Evolutionary conservation across 2,113 vertebrate genomes (phyloP).

Genomic region (Pelecanus crispus): DNA sequence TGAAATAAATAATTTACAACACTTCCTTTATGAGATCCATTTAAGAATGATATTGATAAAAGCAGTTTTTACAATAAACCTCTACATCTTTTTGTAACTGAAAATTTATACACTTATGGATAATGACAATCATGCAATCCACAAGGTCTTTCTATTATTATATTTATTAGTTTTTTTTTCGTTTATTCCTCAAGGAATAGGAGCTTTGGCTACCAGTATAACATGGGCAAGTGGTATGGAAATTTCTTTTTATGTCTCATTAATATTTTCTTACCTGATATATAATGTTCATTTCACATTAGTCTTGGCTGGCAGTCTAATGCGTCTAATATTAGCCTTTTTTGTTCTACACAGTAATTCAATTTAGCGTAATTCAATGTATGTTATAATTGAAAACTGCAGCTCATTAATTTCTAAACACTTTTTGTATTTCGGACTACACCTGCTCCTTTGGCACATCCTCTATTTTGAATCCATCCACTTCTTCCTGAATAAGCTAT

Average conservation of each 20-base stretch:
- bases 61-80: neutral
- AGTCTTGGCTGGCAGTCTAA: neutral
- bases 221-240: neutral
- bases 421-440: constrained; percentile 40
- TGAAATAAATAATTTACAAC: neutral
- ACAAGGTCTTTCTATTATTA: neutral
- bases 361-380: constrained; percentile 24
- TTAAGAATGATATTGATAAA: neutral
- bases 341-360: constrained; percentile 19
- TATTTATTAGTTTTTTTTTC: neutral
- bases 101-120: neutral
- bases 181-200: neutral
- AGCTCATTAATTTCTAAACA: constrained; percentile 44
- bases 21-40: neutral
- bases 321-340: constrained; percentile 16
- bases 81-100: neutral
- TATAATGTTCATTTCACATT: constrained; percentile 10
- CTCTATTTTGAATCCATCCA: constrained; percentile 19
- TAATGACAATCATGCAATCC: neutral
- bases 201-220: neutral
- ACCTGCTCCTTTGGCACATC: constrained; percentile 44
- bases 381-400: constrained; percentile 36
- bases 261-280: constrained; percentile 12
- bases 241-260: neutral
- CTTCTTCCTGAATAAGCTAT: constrained; percentile 43